Base-by-base conservation (phyloP, 2,797 vertebrate species). In the Acanthurus lineatus region DNA sequence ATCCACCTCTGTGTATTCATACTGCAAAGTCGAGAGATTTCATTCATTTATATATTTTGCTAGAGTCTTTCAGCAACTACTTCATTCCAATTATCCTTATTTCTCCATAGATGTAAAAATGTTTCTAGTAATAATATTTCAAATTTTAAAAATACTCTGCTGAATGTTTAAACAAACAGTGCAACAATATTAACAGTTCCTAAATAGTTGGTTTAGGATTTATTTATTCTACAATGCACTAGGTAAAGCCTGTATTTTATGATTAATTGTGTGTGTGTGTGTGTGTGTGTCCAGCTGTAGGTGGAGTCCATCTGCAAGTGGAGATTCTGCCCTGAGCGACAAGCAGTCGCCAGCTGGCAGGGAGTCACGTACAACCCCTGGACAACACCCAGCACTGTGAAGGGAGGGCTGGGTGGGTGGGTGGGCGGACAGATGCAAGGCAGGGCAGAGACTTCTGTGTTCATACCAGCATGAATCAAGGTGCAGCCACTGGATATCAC, bases 261-360 rank as follows among this genome's bases (percentile, higher is more conserved):
- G 73, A 88, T 85, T 82, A 80, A 88, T 82, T 85, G 49, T 57
- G 25, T 25, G 25, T 45, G 38, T 52, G 32, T 85, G 49, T 57
- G 25, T 25, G 25, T 45, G 38, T 52, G 32, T 60, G 54, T 38
- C 56, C 67, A 81, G 79, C 64, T 47, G 74, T 69, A 76, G 86
- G 84, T 81, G 77, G 70, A 83, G 77, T 84, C 83, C 80, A 85
- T 86, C 83, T 80, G 82, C 76, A 68, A 52, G 76, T 51, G 16
- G 63, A 79, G 81, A 76, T 71, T 75, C 69, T 73, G 80, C 76
- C 76, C 83, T 74, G 54, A 76, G 85, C 56, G 60, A 74, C 70
- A 69, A 47, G 75, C 62, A 35, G 75, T 60, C 45, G 64, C 86
- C 89, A 86, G 86, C 75, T 88, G 83, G 83, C 81, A 79, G 16